phyloP scores from a whole-genome alignment of 2,797 vertebrate species.

The Eulemur rubriventer region DNA sequence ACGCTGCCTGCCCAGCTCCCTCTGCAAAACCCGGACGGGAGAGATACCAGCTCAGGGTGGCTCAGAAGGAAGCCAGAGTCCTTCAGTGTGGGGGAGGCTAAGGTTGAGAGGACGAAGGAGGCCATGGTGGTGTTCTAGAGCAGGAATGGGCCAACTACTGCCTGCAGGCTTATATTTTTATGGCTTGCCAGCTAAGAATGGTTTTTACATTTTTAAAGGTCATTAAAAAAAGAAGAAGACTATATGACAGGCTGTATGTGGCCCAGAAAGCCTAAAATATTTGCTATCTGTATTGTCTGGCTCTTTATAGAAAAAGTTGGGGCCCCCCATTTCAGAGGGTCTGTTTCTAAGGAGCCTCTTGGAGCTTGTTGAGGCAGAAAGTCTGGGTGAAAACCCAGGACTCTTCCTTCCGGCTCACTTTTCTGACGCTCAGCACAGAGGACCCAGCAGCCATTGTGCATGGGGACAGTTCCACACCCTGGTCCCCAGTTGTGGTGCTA shows the following conservation, averaged over 20 bases:
- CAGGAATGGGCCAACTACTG: not conserved
- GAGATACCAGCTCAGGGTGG: not conserved
- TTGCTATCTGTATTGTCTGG: not conserved
- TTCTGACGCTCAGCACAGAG: not conserved
- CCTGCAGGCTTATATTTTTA: not conserved
- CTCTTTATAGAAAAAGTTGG: not conserved
- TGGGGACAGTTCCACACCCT: not conserved
- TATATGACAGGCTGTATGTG: not conserved
- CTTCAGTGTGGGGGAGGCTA: not conserved
- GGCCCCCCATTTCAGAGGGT: not conserved
- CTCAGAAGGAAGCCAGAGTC: not conserved
- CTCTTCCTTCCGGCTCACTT: not conserved
- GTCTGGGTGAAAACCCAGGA: not conserved
- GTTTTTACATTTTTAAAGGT: not conserved
- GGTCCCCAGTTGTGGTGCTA: slow-evolving; percentile 30
- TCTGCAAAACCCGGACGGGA: not conserved
- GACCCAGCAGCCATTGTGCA: not conserved
- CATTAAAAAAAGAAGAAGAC: not conserved
- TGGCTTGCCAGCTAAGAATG: not conserved
- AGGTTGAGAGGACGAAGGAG: not conserved
- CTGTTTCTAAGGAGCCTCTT: not conserved
- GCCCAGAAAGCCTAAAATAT: not conserved
- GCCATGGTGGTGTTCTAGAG: not conserved
- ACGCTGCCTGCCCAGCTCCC: accelerated
- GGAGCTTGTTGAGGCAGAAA: not conserved